Base-by-base conservation (phyloP, 37 sponge, comb jelly and placozoan species). In the Cliona cf. orientalis region DNA sequence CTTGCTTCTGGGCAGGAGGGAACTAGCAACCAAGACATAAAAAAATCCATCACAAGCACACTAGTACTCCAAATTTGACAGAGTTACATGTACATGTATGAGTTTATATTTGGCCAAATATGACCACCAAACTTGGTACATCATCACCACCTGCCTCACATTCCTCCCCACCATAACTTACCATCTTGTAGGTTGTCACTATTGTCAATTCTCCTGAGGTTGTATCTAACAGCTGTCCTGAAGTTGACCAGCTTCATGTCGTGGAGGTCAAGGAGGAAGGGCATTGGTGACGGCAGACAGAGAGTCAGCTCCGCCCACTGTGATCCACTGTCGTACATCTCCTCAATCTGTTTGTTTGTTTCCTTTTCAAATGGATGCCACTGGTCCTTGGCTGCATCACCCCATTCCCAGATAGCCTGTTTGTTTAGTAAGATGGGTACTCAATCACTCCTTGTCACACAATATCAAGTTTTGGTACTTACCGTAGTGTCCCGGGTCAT, bases 331-430 rank as follows among this genome's bases (percentile, higher is more conserved):
- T 92, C 81, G 45, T 87, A 87, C 92, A 92, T 84, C 26, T 92
- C 80, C 76, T 92, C 92, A 29, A 92, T 92, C 75, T 92, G 92
- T 25, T 75, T 79, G 80, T 92, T 92, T 6, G 80, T 83, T 11
- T 79, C 80, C 23, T 89, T 69, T 40, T 87, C 82, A 73, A 84
- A 92, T 28, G 92, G 84, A 56, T 92, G 88, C 92, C 92, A 92
- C 57, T 76, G 74, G 75, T 62, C 81, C 55, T 82, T 79, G 22
- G 49, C 22, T 23, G 66, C 66, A 19, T 89, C 84, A 22, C 87
- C 80, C 92, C 92, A 92, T 60, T 92, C 88, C 92, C 92, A 92
- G 46, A 92, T 84, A 25, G 84, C 92, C 92, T 92, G 84, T 33
- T 28, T 56, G 43, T 49, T 49, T 49, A 49, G 17, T 49, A 49